Evolutionary conservation across 2,113 vertebrate species (phyloP).

Genomic region (Neopipo cinnamomea): DNA sequence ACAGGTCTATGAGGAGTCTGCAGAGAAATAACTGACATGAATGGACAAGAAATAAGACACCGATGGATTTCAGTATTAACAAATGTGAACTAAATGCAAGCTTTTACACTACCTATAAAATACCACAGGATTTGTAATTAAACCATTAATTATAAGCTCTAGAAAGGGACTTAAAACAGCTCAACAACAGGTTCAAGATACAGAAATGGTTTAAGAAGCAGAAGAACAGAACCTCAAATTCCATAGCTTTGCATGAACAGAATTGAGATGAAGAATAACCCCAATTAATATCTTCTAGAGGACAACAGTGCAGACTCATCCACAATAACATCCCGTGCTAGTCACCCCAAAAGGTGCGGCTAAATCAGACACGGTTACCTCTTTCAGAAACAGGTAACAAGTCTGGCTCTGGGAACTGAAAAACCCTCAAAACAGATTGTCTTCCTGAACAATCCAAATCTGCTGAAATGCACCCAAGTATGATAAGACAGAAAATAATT

Average conservation of each 20-base stretch:
- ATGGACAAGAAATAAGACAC: neutral
- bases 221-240: neutral
- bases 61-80: neutral
- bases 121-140: neutral
- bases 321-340: neutral
- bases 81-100: neutral
- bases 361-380: neutral
- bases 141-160: neutral
- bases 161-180: neutral
- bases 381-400: neutral
- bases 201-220: neutral
- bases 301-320: neutral
- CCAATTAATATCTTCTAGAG: neutral
- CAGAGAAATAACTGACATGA: neutral
- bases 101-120: neutral
- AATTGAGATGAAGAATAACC: neutral
- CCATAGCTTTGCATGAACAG: neutral
- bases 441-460: neutral
- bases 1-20: neutral
- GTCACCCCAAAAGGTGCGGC: neutral
- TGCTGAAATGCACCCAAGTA: neutral
- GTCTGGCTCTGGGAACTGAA: neutral
- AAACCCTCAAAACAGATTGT: neutral
- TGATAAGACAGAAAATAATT: neutral
- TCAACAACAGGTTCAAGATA: neutral